Evolutionary conservation across 2,113 vertebrate species (phyloP), one percentile per base, ranked within the genome.

Genomic region (Machaerirhynchus nigripectus): DNA sequence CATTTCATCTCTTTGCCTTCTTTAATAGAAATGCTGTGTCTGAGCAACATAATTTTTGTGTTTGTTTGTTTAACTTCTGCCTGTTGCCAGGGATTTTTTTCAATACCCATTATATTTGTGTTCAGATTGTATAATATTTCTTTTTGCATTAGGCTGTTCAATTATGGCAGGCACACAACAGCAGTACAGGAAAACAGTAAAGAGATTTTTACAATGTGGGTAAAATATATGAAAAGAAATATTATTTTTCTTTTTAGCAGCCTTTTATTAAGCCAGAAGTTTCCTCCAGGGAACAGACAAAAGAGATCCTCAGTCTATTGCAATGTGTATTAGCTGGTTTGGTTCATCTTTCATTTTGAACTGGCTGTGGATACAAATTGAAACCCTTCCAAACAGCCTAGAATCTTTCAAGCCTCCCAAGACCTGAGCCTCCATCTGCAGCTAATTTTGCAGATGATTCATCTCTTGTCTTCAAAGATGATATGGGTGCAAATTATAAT

Each of bases 271-370:
- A 76, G 40, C 65, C 35, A 79, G 65, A 83, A 71, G 18, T 91
- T 89, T 94, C 23, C n/a, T 93, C 39, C 40, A 84, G 74, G 76
- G 67, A 91, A 49, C 27, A 92, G 52, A 74, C 46, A 81, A 91
- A 87, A 63, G 68, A 63, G 52, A 56, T 44, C 30, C 33, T 86
- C 44, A 52, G 35, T 68, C 60, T 90, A 70, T 63, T 20, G n/a
- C 68, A 64, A 8, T 52, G 56, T 46, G 13, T 74, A 60, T 88
- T 78, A 90, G 68, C 26, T 86, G 46, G 47, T 86, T 86, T 75
- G 28, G 85, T 97, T 95, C 85, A 90, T 83, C 76, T 75, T 94
- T 95, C 60, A n/a, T 86, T 95, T 96, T 91, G 83, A 88, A 86
- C 92, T 88, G 85, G 31, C 50, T 81, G 37, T 84, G 68, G 79